phyloP scores from a whole-genome alignment of 2,113 vertebrate genomes.

The Anoura caudifer region DNA sequence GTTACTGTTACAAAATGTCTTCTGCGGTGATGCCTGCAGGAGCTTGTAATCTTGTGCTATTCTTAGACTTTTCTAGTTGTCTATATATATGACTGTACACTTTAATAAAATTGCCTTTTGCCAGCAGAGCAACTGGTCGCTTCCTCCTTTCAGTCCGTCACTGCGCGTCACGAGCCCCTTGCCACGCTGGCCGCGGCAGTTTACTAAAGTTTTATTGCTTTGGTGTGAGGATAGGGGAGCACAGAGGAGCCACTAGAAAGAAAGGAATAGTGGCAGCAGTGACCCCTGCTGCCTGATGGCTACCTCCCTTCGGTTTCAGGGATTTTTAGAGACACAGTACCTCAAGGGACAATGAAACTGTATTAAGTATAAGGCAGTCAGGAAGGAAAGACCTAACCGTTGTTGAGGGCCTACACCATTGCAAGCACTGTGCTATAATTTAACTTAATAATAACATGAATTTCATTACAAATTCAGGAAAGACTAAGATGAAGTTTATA shows the following conservation, averaged over 20 bases:
- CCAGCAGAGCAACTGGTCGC: too few relatives aligned
- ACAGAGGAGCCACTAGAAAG: background rate
- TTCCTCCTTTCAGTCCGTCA: too few relatives aligned
- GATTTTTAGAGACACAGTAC: background rate
- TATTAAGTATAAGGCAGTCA: background rate
- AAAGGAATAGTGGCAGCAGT: background rate
- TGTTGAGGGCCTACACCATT: background rate
- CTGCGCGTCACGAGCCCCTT: too few relatives aligned
- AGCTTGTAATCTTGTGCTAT: too few relatives aligned
- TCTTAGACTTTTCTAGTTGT: too few relatives aligned
- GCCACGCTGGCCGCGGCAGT: too few relatives aligned
- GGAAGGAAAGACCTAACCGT: background rate
- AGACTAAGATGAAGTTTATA: background rate
- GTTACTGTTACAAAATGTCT: too few relatives aligned
- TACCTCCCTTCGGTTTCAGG: background rate
- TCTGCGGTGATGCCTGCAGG: too few relatives aligned
- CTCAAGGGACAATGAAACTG: background rate
- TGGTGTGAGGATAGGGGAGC: background rate
- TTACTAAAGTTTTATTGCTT: conserved; percentile 36
- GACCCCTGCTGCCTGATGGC: background rate
- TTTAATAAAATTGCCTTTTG: too few relatives aligned
- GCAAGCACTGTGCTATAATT: background rate
- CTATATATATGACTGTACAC: too few relatives aligned
- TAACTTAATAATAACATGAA: conserved; percentile 22
- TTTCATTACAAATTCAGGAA: background rate